Evolutionary conservation across 2,888 invertebrate species (phyloP), one percentile per base, ranked within the genome.

Genomic region (Coronaproctus castanopsis): DNA sequence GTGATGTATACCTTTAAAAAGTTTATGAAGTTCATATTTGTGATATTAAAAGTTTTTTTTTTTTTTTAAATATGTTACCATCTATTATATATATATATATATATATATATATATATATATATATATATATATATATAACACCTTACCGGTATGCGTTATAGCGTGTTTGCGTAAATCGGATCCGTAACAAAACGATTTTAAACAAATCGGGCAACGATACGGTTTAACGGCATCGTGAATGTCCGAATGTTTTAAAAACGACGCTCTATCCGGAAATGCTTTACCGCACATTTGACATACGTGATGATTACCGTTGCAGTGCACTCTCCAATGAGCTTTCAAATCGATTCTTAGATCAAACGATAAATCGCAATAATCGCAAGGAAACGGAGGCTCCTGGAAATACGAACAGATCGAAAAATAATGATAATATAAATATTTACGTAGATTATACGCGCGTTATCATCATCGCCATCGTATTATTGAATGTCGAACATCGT

Each of bases 261-360:
- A 79, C 48, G 75, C 73, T 67, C 77, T 76, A n/a, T 80, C 76
- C 18, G 80, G 76, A 70, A 83, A 85, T 14, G 83, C 83, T 71
- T 81, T 65, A 1, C 67, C 66, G 57, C 67, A 67, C 10, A 67
- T 65, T 36, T 65, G 63, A 56, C 67, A 67, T 49, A 65, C 62
- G 51, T 65, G 63, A 14, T 63, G 60, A 21, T 64, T 65, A 8
- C 63, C 62, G 2, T 62, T 65, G 18, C 64, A 63, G 57, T 67
- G 67, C 2, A 61, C 62, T 54, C 58, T 58, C 66, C 66, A 66
- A 57, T 67, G 67, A 2, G 64, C 55, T 54, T 65, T 65, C 52
- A 66, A 58, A 21, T 63, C 60, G 21, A 62, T 63, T 56, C 65
- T 64, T 49, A 65, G 64, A 18, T 64, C 62, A 52, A 65, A 64